These are phyloP conservation scores for Lethenteron reissneri DNA, from an alignment of 2,113 vertebrate genomes.

Conservation along the genomic window DNA sequence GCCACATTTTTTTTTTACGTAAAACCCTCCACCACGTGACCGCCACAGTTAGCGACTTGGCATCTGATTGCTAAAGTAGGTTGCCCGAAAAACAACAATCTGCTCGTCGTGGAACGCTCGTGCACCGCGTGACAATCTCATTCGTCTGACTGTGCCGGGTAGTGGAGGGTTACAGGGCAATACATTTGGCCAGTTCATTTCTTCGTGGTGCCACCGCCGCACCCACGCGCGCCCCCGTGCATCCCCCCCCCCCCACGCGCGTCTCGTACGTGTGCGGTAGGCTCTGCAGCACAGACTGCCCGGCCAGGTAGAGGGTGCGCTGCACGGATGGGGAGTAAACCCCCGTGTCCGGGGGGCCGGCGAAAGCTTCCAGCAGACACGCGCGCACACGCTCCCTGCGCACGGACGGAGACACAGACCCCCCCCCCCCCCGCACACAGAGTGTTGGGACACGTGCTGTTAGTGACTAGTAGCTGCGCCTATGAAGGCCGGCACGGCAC, in stretches of 20 bases:
- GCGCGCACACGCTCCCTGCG: conserved; percentile 40
- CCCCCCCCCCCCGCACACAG: conserved; percentile 8
- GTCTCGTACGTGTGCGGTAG: conserved; percentile 39
- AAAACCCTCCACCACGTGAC: neutral
- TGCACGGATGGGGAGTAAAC: conserved; percentile 73
- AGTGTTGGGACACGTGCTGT: neutral
- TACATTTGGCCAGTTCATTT: neutral
- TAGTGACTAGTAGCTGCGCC: neutral
- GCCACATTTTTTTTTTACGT: conserved; percentile 2
- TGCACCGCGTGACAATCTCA: neutral
- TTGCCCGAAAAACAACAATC: no score
- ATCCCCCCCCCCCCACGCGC: no score
- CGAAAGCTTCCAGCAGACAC: conserved; percentile 50
- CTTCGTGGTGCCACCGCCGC: neutral
- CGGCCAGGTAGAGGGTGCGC: conserved; percentile 63
- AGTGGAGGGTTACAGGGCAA: neutral
- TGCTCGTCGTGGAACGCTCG: no score
- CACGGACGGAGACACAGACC: conserved; percentile 9
- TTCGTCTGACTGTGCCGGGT: neutral
- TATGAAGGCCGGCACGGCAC: no score
- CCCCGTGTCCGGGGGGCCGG: conserved; percentile 45
- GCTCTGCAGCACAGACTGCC: conserved; percentile 34
- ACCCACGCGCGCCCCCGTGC: no score
- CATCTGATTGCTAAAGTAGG: neutral
- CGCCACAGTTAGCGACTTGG: neutral